Base-by-base conservation (phyloP, 2,888 invertebrate genomes). In the Molanna angustata region DNA sequence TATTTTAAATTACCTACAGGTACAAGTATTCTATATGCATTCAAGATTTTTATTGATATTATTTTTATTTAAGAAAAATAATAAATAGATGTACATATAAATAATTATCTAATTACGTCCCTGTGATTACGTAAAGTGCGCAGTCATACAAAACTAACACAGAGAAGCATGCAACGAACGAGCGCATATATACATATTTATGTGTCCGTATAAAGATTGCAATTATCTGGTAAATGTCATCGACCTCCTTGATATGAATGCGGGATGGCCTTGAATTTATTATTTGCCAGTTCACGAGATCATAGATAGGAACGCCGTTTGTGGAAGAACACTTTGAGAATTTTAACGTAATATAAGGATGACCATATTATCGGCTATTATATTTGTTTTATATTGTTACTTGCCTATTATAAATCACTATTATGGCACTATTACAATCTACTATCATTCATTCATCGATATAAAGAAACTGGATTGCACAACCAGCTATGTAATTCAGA, bases 221-320 rank as follows among this genome's bases (percentile, higher is more conserved):
- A 58, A 56, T 56, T 56, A 58, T 58, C 58, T 56, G 35, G 51
- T 35, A 22, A 44, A 49, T 48, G 58, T 58, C 58, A 58, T 56
- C 56, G 58, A 58, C 58, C 58, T 51, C 48, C 48, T 42, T 43
- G 48, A 56, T 51, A 56, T 39, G 56, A 52, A 46, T 42, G 35
- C 45, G 51, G 39, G 47, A 47, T 48, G 56, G 58, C 58, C 58
- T 58, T 58, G 56, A 56, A 49, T 58, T 54, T 58, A 56, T 53
- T 58, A 50, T 54, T 58, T 54, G 31, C 39, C 49, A 54, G 47
- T 54, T 54, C 47, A 49, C 51, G 37, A 46, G 53, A 50, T 49
- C 49, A 45, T 27, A 39, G 44, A 49, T 49, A 47, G 37, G 39
- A 35, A 35, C 47, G 21, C n/a, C 22, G 39, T 22, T n/a, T 37